These are phyloP conservation scores for Procavia capensis DNA, from an alignment of 2,113 vertebrate species.

Conservation along the genomic window DNA sequence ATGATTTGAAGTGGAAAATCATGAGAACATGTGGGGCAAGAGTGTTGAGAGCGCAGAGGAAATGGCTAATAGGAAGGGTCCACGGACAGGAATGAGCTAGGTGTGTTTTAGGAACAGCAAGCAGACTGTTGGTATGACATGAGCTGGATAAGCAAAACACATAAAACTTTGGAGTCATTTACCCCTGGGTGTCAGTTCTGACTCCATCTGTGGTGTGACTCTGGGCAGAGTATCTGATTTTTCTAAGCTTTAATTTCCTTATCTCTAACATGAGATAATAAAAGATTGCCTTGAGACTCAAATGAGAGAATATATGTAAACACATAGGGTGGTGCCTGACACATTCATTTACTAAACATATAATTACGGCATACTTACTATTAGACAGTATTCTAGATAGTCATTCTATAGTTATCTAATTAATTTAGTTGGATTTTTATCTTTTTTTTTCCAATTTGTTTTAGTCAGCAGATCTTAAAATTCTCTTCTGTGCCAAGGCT, in stretches of 20 bases:
- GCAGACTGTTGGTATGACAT: neutral
- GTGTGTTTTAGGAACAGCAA: conserved; percentile 14
- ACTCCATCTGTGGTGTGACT: conserved; percentile 49
- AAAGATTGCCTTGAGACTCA: conserved; percentile 13
- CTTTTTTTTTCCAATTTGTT: neutral
- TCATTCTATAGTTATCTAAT: neutral
- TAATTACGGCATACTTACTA: neutral
- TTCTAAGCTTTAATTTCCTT: conserved; percentile 44
- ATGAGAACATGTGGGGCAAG: neutral
- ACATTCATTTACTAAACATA: conserved; percentile 18
- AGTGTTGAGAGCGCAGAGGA: neutral
- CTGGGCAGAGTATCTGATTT: neutral
- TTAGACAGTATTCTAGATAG: neutral
- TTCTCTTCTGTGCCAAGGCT: conserved; percentile 36
- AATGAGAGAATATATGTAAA: conserved; percentile 16
- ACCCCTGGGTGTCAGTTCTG: neutral
- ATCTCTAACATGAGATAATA: conserved; percentile 26
- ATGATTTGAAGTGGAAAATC: conserved; percentile 26
- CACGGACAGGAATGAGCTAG: neutral
- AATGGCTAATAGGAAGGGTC: neutral
- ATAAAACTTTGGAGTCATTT: neutral
- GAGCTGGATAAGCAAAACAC: neutral
- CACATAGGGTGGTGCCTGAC: neutral
- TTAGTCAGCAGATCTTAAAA: conserved; percentile 63
- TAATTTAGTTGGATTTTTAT: neutral